Percentiles rank a stretch among this genome's conserved stretches.
Conservation (phyloP, 2,888 invertebrate species). For the Diogma glabrata region DNA sequence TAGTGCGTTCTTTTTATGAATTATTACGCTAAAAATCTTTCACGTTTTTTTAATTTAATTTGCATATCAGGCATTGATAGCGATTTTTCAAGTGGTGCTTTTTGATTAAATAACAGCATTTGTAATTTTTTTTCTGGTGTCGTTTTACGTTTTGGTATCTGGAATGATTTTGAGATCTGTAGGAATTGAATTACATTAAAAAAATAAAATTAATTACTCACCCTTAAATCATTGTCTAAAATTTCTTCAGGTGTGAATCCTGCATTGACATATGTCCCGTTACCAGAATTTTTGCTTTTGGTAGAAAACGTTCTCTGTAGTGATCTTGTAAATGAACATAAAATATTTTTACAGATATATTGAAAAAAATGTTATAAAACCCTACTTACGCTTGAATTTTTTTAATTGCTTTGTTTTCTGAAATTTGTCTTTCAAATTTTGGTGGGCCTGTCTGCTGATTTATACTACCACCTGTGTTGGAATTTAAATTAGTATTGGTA, state of each 20-base stretch:
- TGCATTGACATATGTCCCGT: constrained; percentile 28
- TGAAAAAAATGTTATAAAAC: too few species aligned
- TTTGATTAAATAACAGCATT: constrained; percentile 41
- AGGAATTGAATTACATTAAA: not conserved
- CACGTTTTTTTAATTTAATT: constrained; percentile 56
- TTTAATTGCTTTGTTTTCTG: constrained; percentile 25
- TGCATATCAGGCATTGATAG: constrained; percentile 77
- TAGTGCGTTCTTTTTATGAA: too few species aligned
- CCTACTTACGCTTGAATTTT: constrained; percentile 30
- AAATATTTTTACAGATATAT: too few species aligned
- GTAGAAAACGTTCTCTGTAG: constrained; percentile 42
- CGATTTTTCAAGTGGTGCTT: constrained; percentile 63
- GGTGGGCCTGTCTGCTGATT: constrained; percentile 3
- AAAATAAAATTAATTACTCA: not conserved
- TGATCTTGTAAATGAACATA: too few species aligned
- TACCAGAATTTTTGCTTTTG: constrained; percentile 29
- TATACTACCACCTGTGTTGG: constrained; percentile 18
- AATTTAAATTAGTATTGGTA: constrained; percentile 18
- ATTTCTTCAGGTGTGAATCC: constrained; percentile 26
- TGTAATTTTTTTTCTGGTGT: constrained; percentile 41
- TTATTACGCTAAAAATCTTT: constrained; percentile 59
- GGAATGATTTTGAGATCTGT: not conserved
- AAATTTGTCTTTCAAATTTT: constrained; percentile 18
- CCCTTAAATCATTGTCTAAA: constrained; percentile 21
- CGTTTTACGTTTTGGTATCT: constrained; percentile 28